Percentiles rank a stretch among this genome's conserved stretches.
These are phyloP conservation scores for Dendrolimus houi DNA, from an alignment of 2,888 invertebrate genomes.

Conservation along the genomic window DNA sequence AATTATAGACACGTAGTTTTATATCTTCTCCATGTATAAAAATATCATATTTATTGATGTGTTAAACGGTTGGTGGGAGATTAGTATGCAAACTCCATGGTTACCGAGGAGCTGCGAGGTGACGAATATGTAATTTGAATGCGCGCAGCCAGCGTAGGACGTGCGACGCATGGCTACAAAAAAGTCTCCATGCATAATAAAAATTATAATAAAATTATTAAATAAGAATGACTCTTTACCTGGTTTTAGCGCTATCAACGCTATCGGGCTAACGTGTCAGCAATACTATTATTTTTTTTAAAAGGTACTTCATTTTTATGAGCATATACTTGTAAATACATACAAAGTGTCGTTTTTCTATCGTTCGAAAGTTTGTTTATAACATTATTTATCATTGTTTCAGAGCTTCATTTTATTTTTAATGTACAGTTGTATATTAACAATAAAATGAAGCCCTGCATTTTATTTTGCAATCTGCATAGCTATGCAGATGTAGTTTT, in stretches of 20 bases:
- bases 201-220: conserved; percentile 41
- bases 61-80: conserved; percentile 19
- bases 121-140: conserved; percentile 61
- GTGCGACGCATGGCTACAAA: conserved; percentile 36
- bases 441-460: too few relatives aligned
- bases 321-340: too few relatives aligned
- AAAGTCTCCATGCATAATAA: conserved; percentile 24
- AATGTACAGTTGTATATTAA: too few relatives aligned
- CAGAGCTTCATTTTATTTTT: too few relatives aligned
- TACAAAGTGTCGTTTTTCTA: too few relatives aligned
- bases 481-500: too few relatives aligned
- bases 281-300: too few relatives aligned
- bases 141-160: conserved; percentile 38
- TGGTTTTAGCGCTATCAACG: conserved; percentile 15
- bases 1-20: conserved; percentile 13
- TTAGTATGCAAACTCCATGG: conserved; percentile 62
- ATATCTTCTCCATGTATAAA: conserved; percentile 12
- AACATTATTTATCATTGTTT: too few relatives aligned
- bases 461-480: too few relatives aligned
- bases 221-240: conserved; percentile 25
- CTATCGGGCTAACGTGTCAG: background rate
- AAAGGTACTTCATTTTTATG: too few relatives aligned
- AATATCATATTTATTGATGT: conserved; percentile 30
- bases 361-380: too few relatives aligned
- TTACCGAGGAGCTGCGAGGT: conserved; percentile 46